Base-by-base conservation (phyloP, 1,140 invertebrate species). In the Glomeris maerens region DNA sequence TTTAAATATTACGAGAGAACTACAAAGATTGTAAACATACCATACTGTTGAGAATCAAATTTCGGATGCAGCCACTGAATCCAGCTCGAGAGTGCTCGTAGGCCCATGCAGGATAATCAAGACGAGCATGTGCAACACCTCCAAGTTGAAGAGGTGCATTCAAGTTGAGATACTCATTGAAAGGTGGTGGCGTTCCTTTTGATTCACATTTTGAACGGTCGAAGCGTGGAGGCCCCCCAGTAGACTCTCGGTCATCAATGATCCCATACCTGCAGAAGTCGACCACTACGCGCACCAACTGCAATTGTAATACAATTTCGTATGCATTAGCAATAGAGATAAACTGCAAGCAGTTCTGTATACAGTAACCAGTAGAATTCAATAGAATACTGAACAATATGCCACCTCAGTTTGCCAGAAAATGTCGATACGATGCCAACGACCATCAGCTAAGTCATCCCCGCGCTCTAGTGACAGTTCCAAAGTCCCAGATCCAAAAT, bases 131-230 rank as follows among this genome's bases (percentile, higher is more conserved):
- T 60, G 86, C 83, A 2, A 89, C 66, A 1, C 93, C 93, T 29
- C 92, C 92, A 41, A 98, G 74, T 72, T 97, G 91, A 23, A 97
- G 70, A 0, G 92, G 89, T 0, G 88, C 80, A 68, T 96, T 95
- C 0, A 97, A 89, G 70, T 98, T 97, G 2, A 98, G 72, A 61
- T 92, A 96, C 66, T 94, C 89, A 65, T 93, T 94, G 67, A 95
- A 95, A 1, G 90, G 88, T 13, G 88, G 88, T 54, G 96, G 88
- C 0, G 74, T 78, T 10, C 86, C 87, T 49, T 78, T 75, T 0
- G 84, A 85, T 69, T 95, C 87, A 67, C 93, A 98, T 10, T 78
- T 79, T 2, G 78, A 78, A 53, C 86, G 81, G 61, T 93, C 85
- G 62, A 92, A 89, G 58, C 84, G 69, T 64, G 1, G 86, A 81